Evolutionary conservation across 2,797 vertebrate species (phyloP).

Genomic region (Amblyraja radiata): DNA sequence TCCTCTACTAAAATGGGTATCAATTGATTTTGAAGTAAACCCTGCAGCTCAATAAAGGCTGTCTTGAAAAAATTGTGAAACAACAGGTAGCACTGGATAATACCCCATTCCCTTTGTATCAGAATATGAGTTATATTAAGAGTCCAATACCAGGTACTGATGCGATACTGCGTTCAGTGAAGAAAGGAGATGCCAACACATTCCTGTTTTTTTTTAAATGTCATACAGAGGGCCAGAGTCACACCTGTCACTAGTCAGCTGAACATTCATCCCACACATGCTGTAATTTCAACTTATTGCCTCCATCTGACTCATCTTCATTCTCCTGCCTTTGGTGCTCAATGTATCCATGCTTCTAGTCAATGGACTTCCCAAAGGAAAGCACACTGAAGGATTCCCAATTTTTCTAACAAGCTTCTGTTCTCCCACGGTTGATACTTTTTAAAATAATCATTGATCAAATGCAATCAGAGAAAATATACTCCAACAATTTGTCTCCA

Average conservation of each 20-base stretch:
- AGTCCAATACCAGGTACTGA: neutral
- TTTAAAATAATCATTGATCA: neutral
- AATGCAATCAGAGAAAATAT: neutral
- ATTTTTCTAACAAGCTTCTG: neutral
- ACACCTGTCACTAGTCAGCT: no score
- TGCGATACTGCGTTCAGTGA: neutral
- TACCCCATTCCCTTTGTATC: neutral
- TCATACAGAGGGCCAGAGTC: neutral
- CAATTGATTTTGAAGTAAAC: neutral
- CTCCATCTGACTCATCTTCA: no score
- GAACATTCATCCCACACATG: no score
- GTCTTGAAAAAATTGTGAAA: neutral
- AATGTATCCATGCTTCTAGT: no score
- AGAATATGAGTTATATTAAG: neutral
- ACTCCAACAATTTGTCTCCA: neutral
- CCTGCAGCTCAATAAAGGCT: neutral
- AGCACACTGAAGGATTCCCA: neutral
- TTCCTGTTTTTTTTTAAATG: neutral
- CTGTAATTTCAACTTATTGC: no score
- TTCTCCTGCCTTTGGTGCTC: no score
- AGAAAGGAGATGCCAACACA: neutral
- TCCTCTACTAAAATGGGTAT: neutral
- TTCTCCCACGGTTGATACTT: neutral
- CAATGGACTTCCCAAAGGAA: no score
- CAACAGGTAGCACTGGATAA: neutral